Percentiles rank a stretch among this genome's conserved stretches.
Evolutionary conservation across 2,113 vertebrate genomes (phyloP).

Genomic region (Oceanites oceanicus): DNA sequence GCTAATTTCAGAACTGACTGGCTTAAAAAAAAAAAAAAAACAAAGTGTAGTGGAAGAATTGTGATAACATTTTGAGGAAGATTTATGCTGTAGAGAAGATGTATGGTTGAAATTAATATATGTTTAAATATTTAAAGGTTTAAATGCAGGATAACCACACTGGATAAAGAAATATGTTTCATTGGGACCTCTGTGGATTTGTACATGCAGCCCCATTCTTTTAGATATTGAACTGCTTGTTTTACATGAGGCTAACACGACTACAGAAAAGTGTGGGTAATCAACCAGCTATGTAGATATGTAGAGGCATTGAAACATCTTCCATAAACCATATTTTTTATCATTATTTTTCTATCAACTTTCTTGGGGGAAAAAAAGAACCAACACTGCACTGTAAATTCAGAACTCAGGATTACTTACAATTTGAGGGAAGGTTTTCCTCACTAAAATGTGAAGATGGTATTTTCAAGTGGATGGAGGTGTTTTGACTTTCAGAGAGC

Average conservation of each 20-base stretch:
- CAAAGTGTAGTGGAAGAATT: background rate
- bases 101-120: conserved; percentile 1
- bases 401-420: background rate
- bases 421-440: background rate
- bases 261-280: background rate
- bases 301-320: background rate
- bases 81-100: background rate
- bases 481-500: background rate
- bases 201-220: background rate
- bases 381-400: background rate
- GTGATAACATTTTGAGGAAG: background rate
- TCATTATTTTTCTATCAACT: background rate
- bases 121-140: conserved; percentile 45
- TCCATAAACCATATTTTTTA: background rate
- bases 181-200: background rate
- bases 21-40: background rate
- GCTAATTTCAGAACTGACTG: background rate
- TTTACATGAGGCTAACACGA: background rate
- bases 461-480: background rate
- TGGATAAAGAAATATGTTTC: background rate
- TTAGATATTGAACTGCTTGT: background rate
- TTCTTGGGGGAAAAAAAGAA: background rate
- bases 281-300: background rate
- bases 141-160: background rate
- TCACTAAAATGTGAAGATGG: background rate